Conservation (phyloP, 2,113 vertebrate species). For the Trochalopteron elliotii region DNA sequence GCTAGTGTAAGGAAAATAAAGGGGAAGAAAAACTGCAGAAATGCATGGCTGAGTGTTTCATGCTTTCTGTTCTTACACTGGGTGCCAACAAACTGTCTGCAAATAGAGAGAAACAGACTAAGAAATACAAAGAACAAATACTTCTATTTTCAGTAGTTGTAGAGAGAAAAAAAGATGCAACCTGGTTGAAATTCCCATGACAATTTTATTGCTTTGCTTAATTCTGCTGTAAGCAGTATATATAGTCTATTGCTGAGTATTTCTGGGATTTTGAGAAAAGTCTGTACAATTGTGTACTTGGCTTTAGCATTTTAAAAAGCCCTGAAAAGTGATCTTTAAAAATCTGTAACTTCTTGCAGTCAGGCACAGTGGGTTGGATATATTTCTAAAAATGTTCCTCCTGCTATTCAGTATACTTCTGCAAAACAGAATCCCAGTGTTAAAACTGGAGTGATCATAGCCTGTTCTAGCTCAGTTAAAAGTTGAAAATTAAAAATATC, state of each 20-base stretch:
- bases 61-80: background rate
- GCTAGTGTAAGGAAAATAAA: conserved; percentile 45
- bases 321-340: background rate
- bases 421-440: background rate
- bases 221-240: background rate
- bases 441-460: background rate
- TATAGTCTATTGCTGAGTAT: background rate
- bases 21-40: conserved; percentile 26
- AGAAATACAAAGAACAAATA: background rate
- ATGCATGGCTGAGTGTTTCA: background rate
- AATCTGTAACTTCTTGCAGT: background rate
- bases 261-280: background rate
- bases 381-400: background rate
- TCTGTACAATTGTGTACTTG: background rate
- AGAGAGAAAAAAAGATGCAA: background rate
- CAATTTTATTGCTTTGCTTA: background rate
- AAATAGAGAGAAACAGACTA: background rate
- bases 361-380: background rate
- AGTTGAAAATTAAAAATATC: background rate
- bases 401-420: background rate
- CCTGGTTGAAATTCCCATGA: background rate
- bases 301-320: background rate
- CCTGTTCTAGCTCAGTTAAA: background rate
- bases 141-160: background rate
- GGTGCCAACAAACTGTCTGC: background rate